Evolutionary conservation across 2,113 vertebrate genomes (phyloP).

Genomic region (Micronycteris hirsuta): DNA sequence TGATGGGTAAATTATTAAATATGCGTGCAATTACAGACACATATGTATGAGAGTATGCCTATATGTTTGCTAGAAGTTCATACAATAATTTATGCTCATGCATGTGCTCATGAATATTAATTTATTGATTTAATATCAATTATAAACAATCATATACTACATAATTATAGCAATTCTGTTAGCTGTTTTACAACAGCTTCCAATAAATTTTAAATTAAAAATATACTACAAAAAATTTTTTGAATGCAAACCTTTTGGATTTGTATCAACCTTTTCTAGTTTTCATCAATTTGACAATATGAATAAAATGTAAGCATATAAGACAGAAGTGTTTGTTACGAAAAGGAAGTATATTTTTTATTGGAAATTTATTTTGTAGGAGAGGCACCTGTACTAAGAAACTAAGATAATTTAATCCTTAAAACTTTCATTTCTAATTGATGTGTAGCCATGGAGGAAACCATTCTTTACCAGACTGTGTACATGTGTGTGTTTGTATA

Average conservation of each 20-base stretch:
- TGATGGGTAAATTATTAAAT: conserved; percentile 33
- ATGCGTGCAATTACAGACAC: not conserved
- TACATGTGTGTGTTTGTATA: too few species aligned
- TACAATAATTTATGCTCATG: not conserved
- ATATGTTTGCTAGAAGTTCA: not conserved
- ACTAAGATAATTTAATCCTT: not conserved
- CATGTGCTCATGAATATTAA: conserved; percentile 15
- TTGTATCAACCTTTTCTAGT: not conserved
- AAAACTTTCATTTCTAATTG: not conserved
- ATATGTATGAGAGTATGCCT: not conserved
- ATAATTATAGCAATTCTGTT: not conserved
- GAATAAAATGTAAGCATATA: conserved; percentile 11
- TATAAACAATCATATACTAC: not conserved
- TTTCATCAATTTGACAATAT: conserved; percentile 17
- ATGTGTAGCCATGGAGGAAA: not conserved
- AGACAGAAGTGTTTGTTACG: not conserved
- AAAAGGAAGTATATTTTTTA: conserved; percentile 40
- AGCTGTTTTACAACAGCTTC: not conserved
- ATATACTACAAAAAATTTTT: not conserved
- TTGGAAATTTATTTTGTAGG: not conserved
- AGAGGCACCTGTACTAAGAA: not conserved
- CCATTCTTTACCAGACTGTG: not conserved
- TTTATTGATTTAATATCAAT: not conserved
- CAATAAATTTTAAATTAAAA: conserved; percentile 28
- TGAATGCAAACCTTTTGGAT: not conserved